A percentile compares a stretch with the other conserved stretches of the same genome.
Evolutionary conservation across 1,140 invertebrate genomes (phyloP).

Genomic region (Aphaenogaster rudis): DNA sequence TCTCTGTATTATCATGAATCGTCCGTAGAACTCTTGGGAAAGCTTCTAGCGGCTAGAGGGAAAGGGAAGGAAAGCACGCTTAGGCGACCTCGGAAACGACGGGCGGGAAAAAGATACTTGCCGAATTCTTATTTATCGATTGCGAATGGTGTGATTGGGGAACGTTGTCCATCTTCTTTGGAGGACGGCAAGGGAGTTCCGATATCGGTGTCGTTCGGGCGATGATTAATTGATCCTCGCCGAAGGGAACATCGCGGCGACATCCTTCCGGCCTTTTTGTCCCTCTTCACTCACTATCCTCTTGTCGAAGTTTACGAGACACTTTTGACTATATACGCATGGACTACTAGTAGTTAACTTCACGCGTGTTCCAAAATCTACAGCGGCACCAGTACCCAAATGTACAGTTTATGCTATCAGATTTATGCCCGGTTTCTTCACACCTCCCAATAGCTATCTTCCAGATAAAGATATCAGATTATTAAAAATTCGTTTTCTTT

Average conservation of each 20-base stretch:
- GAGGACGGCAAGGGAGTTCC: no score
- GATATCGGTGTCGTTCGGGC: background rate
- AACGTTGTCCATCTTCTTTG: slow-evolving; percentile 8
- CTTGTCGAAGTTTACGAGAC: slow-evolving; percentile 62
- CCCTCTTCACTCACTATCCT: background rate
- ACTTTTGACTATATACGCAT: no score
- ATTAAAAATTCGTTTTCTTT: no score
- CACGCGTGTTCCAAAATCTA: no score
- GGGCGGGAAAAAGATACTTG: slow-evolving; percentile 13
- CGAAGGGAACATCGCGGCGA: background rate
- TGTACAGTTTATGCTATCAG: no score
- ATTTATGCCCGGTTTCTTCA: no score
- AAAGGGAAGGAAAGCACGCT: slow-evolving; percentile 13
- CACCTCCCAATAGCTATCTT: no score
- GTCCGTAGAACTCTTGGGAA: background rate
- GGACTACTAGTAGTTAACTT: no score
- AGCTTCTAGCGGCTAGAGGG: background rate
- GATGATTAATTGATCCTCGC: slow-evolving; percentile 71
- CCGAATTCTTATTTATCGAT: slow-evolving; percentile 65
- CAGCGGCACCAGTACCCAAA: no score
- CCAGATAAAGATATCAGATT: no score
- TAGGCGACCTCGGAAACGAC: slow-evolving; percentile 2
- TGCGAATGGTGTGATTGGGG: background rate
- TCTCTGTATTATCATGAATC: slow-evolving; percentile 10
- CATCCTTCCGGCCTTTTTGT: background rate